These are phyloP conservation scores for Grapholita molesta DNA, from an alignment of 1,140 invertebrate species.

Conservation along the genomic window DNA sequence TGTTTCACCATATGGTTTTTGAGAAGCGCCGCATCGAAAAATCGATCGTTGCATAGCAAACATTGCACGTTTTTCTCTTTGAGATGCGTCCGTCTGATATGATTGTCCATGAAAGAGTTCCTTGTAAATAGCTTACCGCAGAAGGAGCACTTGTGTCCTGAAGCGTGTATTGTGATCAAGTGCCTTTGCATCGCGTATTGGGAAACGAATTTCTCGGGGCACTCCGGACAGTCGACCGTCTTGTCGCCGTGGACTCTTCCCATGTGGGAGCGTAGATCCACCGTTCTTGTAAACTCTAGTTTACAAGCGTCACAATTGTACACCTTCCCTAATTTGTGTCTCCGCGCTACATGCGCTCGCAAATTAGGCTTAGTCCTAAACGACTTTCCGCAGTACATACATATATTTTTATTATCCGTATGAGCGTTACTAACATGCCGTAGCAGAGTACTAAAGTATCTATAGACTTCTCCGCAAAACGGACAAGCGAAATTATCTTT, in stretches of 20 bases:
- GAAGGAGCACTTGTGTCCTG: conserved; percentile 47
- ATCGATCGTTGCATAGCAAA: conserved; percentile 52
- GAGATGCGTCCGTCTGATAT: conserved; percentile 51
- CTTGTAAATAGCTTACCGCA: conserved; percentile 51
- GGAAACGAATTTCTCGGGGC: conserved; percentile 49
- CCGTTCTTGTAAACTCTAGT: conserved; percentile 36
- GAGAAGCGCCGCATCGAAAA: conserved; percentile 73
- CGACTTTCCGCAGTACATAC: conserved; percentile 49
- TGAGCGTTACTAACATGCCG: conserved; percentile 50
- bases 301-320: conserved; percentile 44
- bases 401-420: conserved; percentile 52
- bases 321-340: conserved; percentile 31
- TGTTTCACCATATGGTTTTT: conserved; percentile 75
- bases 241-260: conserved; percentile 45
- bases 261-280: conserved; percentile 30
- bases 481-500: conserved; percentile 54
- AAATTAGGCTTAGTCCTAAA: conserved; percentile 51
- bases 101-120: conserved; percentile 54
- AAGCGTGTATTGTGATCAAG: conserved; percentile 36
- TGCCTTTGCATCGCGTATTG: conserved; percentile 47
- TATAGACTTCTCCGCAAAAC: conserved; percentile 43
- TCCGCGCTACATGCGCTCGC: conserved; percentile 41
- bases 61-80: conserved; percentile 62
- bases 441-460: conserved; percentile 51
- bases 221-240: conserved; percentile 39